Conservation (phyloP, 2,888 invertebrate species). For the Drosophila kanekoi region DNA sequence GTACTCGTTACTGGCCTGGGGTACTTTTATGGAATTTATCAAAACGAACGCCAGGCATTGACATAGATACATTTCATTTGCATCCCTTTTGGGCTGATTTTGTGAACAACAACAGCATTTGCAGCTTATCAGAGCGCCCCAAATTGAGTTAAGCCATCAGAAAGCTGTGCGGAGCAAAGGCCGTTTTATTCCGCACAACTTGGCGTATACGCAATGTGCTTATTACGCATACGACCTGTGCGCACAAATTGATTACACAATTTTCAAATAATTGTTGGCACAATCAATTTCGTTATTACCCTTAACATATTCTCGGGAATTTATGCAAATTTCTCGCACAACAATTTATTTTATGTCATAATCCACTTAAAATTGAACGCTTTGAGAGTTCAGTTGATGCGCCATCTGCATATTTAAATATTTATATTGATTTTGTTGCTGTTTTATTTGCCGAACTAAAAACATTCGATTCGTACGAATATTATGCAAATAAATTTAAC, state of each 20-base stretch:
- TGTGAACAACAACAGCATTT: slow-evolving; percentile 41
- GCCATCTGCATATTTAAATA: slow-evolving; percentile 6
- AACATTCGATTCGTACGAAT: slow-evolving; percentile 2
- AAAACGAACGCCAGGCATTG: slow-evolving; percentile 70
- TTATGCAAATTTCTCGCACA: slow-evolving; percentile 39
- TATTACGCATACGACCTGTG: slow-evolving; percentile 52
- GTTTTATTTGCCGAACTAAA: slow-evolving; percentile 8
- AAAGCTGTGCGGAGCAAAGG: slow-evolving; percentile 20
- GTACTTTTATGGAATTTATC: slow-evolving; percentile 72
- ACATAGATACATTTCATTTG: slow-evolving; percentile 78
- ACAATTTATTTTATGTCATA: slow-evolving; percentile 28
- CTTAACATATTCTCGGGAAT: slow-evolving; percentile 15
- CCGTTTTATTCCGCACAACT: slow-evolving; percentile 33
- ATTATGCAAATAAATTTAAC: slow-evolving; percentile 1
- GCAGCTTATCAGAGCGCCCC: slow-evolving; percentile 54
- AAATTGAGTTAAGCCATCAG: slow-evolving; percentile 68
- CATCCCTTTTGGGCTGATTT: slow-evolving; percentile 69
- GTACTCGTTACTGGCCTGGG: slow-evolving; percentile 47
- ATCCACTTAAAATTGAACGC: slow-evolving; percentile 20
- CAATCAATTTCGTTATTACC: slow-evolving; percentile 31
- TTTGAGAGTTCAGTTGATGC: slow-evolving; percentile 8
- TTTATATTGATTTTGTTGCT: slow-evolving; percentile 10
- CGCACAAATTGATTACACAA: slow-evolving; percentile 47
- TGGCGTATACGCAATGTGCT: slow-evolving; percentile 59
- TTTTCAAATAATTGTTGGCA: slow-evolving; percentile 40